Percentiles rank a stretch among this genome's conserved stretches.
Conservation (phyloP, 2,113 vertebrate species). For the Ranitomeya imitator region DNA sequence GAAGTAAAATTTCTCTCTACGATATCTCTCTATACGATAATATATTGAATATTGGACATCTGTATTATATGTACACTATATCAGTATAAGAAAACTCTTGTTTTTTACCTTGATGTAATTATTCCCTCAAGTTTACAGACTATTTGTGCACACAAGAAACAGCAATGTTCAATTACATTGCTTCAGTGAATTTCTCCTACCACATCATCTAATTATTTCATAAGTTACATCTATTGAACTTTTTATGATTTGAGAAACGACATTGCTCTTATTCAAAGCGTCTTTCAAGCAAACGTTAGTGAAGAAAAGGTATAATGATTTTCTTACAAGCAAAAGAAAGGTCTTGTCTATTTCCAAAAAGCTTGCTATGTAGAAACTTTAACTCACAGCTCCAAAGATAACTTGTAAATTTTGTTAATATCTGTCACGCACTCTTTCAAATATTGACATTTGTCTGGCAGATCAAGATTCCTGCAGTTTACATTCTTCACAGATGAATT, state of each 20-base stretch:
- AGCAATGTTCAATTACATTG: no score
- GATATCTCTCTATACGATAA: no score
- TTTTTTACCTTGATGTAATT: no score
- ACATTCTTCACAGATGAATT: constrained; percentile 69
- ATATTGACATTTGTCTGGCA: constrained; percentile 74
- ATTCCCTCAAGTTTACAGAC: no score
- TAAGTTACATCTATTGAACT: no score
- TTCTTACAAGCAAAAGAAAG: not conserved
- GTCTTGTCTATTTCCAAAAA: not conserved
- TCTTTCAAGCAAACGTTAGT: not conserved
- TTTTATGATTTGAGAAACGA: not conserved
- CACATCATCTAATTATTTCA: no score
- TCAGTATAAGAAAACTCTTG: no score
- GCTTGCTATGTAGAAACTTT: not conserved
- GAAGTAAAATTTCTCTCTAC: no score
- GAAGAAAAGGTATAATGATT: not conserved
- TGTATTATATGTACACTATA: no score
- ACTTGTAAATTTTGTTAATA: constrained; percentile 68
- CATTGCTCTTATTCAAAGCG: not conserved
- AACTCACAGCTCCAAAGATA: constrained; percentile 70
- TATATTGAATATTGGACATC: no score
- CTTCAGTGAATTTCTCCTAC: no score
- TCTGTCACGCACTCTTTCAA: constrained; percentile 68
- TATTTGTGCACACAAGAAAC: no score
- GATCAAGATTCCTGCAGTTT: constrained; percentile 68